A percentile compares a stretch with the other conserved stretches of the same genome.
Evolutionary conservation across 2,888 invertebrate species (phyloP).

Genomic region (Morinoia aosen): DNA sequence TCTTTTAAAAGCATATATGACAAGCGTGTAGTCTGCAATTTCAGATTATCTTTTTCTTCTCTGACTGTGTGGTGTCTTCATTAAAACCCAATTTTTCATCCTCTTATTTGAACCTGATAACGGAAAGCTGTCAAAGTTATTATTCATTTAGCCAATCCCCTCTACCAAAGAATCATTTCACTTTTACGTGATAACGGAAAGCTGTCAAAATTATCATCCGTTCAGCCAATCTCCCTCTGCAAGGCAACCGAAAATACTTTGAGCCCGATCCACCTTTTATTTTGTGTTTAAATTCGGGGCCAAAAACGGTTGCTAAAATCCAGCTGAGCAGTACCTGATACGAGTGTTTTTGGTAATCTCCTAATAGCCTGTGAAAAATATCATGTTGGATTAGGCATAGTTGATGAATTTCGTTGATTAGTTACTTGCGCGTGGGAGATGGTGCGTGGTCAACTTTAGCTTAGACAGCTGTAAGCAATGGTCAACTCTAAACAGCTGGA

Average conservation of each 20-base stretch:
- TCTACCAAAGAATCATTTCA: too few relatives aligned
- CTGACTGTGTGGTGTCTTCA: too few relatives aligned
- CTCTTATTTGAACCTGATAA: too few relatives aligned
- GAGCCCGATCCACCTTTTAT: too few relatives aligned
- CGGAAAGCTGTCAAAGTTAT: too few relatives aligned
- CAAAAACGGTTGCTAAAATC: neutral
- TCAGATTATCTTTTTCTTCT: too few relatives aligned
- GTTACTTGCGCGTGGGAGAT: neutral
- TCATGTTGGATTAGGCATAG: neutral
- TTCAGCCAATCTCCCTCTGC: neutral
- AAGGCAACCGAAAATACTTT: neutral
- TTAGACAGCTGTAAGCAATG: neutral
- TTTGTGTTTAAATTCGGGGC: neutral
- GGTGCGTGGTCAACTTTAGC: neutral
- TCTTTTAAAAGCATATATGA: too few relatives aligned
- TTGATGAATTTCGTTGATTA: too few relatives aligned
- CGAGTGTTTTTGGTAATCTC: neutral
- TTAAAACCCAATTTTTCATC: too few relatives aligned
- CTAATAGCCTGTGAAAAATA: neutral
- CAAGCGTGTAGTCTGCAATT: too few relatives aligned
- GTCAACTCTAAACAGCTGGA: too few relatives aligned
- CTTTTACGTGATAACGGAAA: too few relatives aligned
- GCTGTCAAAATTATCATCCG: neutral
- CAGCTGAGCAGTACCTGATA: neutral
- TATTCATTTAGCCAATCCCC: neutral